phyloP scores from a whole-genome alignment of 2,888 invertebrate genomes.

The Ectropis crepuscularia region DNA sequence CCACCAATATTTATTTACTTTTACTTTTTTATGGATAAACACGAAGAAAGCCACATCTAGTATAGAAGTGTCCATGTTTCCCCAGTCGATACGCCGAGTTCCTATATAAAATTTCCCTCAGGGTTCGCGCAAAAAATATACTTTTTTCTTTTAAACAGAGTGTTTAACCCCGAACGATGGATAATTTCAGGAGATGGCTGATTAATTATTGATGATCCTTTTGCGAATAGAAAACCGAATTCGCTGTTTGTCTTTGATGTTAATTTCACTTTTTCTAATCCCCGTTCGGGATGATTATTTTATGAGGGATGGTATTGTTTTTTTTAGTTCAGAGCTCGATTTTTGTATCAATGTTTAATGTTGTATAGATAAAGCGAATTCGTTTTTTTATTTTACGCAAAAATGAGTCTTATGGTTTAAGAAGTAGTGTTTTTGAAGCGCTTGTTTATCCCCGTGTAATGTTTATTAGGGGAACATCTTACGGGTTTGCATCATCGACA shows the following conservation, averaged over 20 bases:
- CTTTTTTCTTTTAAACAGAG: slow-evolving; percentile 65
- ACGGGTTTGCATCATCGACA: too few relatives aligned
- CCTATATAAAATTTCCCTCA: slow-evolving; percentile 81
- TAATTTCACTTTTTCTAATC: slow-evolving; percentile 71
- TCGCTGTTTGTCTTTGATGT: slow-evolving; percentile 75
- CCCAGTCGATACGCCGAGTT: slow-evolving; percentile 66
- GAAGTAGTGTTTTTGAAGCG: too few relatives aligned
- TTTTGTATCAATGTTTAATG: not conserved
- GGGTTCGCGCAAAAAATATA: slow-evolving; percentile 63
- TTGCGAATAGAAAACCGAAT: slow-evolving; percentile 63
- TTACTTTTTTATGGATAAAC: too few relatives aligned
- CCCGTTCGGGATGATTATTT: slow-evolving; percentile 61
- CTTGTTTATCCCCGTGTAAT: too few relatives aligned
- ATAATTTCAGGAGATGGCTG: slow-evolving; percentile 78
- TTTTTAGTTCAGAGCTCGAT: slow-evolving; percentile 20
- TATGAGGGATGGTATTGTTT: slow-evolving; percentile 62
- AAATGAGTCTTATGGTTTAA: too few relatives aligned
- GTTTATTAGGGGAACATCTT: too few relatives aligned
- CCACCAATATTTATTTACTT: too few relatives aligned
- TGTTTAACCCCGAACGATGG: slow-evolving; percentile 77
- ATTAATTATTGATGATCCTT: slow-evolving; percentile 80
- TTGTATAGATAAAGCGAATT: too few relatives aligned
- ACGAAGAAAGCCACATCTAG: slow-evolving; percentile 48
- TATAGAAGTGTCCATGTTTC: slow-evolving; percentile 38
- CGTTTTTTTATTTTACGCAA: too few relatives aligned